Evolutionary conservation across 1,140 invertebrate species (phyloP), one percentile per base, ranked within the genome.

Genomic region (Lanistes nyassanus): DNA sequence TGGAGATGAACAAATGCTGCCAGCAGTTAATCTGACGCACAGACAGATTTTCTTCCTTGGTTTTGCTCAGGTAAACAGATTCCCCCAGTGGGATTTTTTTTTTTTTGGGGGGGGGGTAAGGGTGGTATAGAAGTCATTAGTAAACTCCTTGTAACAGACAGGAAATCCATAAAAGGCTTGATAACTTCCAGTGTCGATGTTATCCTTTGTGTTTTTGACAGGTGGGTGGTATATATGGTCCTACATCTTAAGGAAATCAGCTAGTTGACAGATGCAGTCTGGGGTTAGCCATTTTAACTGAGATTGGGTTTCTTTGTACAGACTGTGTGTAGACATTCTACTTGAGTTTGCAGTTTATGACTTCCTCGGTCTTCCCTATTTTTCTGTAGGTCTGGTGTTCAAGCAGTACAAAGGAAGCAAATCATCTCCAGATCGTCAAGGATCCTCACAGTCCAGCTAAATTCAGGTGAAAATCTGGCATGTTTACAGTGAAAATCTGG

Each of bases 1-100:
- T 84, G 60, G 76, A 88, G 73, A 82, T 74, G 80, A 85, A 81
- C 79, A 75, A 29, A 77, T 77, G 11, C 80, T 91, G 23, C 90
- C 90, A 2, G 88, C 85, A 11, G 62, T 90, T 2, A 82, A 94
- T 64, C 92, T 94, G 69, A 93, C 92, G 2, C 92, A 94, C 0
- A 91, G 93, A 80, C 96, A 97, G 88, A 90, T 98, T 29, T 95
- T 99, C 87, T 99, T 90, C 79, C 79, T 90, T 4, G 83, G 85
- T 26, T 90, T 89, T 84, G 84, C 89, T 64, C 87, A 89, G 83
- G 90, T 90, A 70, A 51, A 16, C n/a, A n/a, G n/a, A 21, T 47
- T 21, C 58, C 51, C 55, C 16, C 1, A 31, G 19, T 26, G n/a
- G 13, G 16, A 26, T 6, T 53, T 16, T 26, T 13, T 21, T 7